phyloP scores from a whole-genome alignment of 2,113 vertebrate genomes.

The Trogon melanurus region DNA sequence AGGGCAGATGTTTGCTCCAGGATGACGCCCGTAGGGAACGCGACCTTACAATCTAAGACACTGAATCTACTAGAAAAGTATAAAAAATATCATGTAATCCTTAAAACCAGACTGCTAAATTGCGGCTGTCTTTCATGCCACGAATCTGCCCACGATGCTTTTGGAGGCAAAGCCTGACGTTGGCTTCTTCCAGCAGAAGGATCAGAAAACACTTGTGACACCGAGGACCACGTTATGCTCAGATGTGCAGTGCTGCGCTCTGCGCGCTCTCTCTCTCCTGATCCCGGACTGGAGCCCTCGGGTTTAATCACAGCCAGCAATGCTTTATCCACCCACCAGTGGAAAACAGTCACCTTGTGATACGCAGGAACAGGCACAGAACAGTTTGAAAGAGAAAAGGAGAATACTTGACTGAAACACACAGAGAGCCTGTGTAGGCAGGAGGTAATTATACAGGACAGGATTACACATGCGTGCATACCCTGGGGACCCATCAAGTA shows the following conservation, averaged over 20 bases:
- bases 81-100: background rate
- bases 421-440: constrained; percentile 8
- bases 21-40: background rate
- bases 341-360: background rate
- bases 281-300: background rate
- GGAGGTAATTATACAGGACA: constrained; percentile 33
- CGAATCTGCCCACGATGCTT: rapidly evolving
- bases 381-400: background rate
- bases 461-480: background rate
- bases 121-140: background rate
- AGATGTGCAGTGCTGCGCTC: background rate
- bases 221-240: background rate
- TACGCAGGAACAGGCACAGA: background rate
- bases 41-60: background rate
- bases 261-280: background rate
- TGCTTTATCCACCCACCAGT: constrained; percentile 38
- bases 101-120: background rate
- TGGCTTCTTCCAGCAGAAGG: background rate
- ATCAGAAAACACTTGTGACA: background rate
- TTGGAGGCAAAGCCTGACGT: background rate
- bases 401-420: background rate
- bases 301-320: background rate
- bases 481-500: background rate
- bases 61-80: background rate
- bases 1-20: background rate